Base-by-base conservation (phyloP, 2,113 vertebrate species). In the Choloepus hoffmanni region DNA sequence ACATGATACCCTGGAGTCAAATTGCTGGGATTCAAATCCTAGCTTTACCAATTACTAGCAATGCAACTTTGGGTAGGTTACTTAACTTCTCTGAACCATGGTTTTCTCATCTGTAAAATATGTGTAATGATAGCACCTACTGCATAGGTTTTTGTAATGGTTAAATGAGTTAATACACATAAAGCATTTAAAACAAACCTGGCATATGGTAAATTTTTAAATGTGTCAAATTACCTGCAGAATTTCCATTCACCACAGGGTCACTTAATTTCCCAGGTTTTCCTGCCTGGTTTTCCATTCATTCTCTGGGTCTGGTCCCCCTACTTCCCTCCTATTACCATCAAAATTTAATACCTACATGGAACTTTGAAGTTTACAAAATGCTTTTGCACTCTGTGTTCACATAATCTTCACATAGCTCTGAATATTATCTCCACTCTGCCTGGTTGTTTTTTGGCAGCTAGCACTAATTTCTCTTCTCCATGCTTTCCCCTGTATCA, bases 41-140 rank as follows among this genome's bases (percentile, higher is more conserved):
- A 24, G 15, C 4, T 40, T 73, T 28, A 55, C 12, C 45, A 67
- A 45, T 90, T 28, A 55, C 14, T 13, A 87, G 63, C 21, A 11
- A 1, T 3, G 23, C 92, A 76, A 89, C 73, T 43, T 36, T 90
- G n/a, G 73, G 16, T 14, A 81, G 67, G 19, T 78, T 33, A n/a
- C n/a, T 62, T 53, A 21, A 73, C 76, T 85, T 86, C 62, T 94
- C 72, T 30, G 23, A 40, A 48, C 5, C 5, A n/a, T 11, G 11
- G 19, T 68, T 85, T 92, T 36, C 40, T 92, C 67, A 87, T 45
- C 72, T 73, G 36, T 70, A 58, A 79, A 82, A 92, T 26, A 43
- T 30, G 8, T 30, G 43, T 55, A 50, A 70, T 21, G 48, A 15
- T 7, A 40, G 8, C 5, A 16, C 33, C 43, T 70, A 73, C n/a